phyloP scores from a whole-genome alignment of 2,113 vertebrate genomes.

The Marmota monax region DNA sequence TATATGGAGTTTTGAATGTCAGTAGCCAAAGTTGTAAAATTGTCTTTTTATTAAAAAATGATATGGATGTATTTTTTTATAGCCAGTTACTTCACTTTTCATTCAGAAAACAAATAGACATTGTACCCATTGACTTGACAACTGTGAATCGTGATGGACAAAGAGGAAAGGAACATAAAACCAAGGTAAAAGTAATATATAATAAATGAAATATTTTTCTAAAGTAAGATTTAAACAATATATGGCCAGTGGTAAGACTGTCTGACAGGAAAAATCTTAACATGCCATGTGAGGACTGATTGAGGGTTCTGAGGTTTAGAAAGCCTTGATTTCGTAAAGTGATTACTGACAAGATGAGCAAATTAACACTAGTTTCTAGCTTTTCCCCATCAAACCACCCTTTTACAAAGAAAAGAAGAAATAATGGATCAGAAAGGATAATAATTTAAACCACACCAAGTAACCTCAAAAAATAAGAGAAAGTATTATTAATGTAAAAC shows the following conservation, averaged over 20 bases:
- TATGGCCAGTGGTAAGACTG: background rate
- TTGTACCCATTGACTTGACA: background rate
- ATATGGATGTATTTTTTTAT: slow-evolving; percentile 37
- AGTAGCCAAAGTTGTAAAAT: background rate
- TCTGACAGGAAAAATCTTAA: background rate
- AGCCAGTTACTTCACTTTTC: background rate
- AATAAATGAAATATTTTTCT: background rate
- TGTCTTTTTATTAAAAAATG: slow-evolving; percentile 35
- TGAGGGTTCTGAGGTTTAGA: background rate
- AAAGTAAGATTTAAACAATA: background rate
- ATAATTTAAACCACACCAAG: too few relatives aligned
- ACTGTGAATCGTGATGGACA: background rate
- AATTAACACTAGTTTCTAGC: background rate
- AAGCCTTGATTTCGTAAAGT: background rate
- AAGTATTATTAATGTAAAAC: too few relatives aligned
- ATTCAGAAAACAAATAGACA: slow-evolving; percentile 13
- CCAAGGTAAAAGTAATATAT: slow-evolving; percentile 68
- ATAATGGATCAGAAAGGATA: background rate
- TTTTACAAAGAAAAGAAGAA: background rate
- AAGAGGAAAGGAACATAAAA: background rate
- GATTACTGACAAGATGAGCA: background rate
- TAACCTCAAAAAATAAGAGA: too few relatives aligned
- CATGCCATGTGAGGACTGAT: background rate
- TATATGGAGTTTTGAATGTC: background rate
- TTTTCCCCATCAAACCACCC: background rate